Base-by-base conservation (phyloP, 2,888 invertebrate species). In the Philereme vetulata region DNA sequence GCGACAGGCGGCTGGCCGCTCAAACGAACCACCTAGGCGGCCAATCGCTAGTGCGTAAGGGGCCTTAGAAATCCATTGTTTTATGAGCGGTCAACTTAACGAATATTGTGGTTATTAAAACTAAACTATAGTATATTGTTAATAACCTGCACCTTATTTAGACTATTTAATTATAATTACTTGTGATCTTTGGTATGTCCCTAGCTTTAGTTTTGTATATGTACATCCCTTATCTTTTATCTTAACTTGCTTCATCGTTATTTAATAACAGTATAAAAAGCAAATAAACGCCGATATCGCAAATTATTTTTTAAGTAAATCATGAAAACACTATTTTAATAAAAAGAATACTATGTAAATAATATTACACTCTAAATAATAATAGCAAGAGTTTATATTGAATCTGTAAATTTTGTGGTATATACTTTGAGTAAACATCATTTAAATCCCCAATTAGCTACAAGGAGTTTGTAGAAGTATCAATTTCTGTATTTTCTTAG, bases 131-230 rank as follows among this genome's bases (percentile, higher is more conserved):
- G 5, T 38, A 8, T 38, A 38, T 7, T 8, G 3, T 38, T 6
- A 38, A 3, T 6, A 4, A 40, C 9, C 57, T 44, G 38, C 62
- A 65, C 65, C 50, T 49, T 42, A 65, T 67, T 60, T 9, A 48
- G 63, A 65, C 51, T 35, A 10, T 40, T 21, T n/a, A 34, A 21
- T n/a, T 21, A 8, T 53, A 46, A 36, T 52, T 51, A 52, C 51
- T 51, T 43, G 42, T 50, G 1, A 57, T 65, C 62, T 68, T 68
- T 68, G 65, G 62, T 64, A 43, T 33, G 52, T 56, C 50, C 51
- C 33, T 21, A 44, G 45, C 11, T 56, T 40, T 33, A 0, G 36
- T 53, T 55, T 48, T 60, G 1, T 21, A 62, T 66, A 67, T 67
- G 51, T 61, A 69, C 65, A 69, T 40, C 50, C 38, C 49, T 54